These are phyloP conservation scores for Junonia oenone DNA, from an alignment of 2,888 invertebrate species.

Conservation along the genomic window DNA sequence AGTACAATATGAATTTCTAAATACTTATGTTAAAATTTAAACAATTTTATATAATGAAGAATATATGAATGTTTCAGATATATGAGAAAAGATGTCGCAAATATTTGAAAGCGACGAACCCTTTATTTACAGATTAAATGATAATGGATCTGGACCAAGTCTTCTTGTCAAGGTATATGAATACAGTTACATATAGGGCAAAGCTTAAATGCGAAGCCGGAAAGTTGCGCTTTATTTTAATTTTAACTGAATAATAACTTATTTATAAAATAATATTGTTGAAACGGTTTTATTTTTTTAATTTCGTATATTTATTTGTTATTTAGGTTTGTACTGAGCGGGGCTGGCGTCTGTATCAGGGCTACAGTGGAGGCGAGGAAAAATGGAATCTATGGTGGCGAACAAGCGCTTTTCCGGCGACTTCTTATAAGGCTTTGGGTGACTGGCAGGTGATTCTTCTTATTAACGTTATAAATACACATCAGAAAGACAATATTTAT, in stretches of 20 bases:
- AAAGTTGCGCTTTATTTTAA: too few species aligned
- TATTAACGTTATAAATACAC: too few species aligned
- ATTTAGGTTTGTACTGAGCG: constrained; percentile 86
- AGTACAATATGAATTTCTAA: not conserved
- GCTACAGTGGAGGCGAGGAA: constrained; percentile 73
- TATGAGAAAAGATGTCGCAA: constrained; percentile 51
- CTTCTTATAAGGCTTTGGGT: constrained; percentile 82
- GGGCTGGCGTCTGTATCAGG: constrained; percentile 89
- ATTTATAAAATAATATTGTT: not conserved
- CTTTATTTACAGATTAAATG: constrained; percentile 87
- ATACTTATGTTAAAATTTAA: not conserved
- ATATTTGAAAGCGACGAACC: constrained; percentile 80
- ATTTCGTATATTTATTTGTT: too few species aligned
- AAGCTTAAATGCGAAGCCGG: too few species aligned
- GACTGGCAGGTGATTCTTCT: constrained; percentile 88
- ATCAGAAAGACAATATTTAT: too few species aligned
- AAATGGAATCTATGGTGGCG: constrained; percentile 94
- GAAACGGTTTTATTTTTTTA: not conserved
- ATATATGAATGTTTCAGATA: constrained; percentile 5
- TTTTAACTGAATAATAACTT: too few species aligned
- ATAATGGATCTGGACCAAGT: constrained; percentile 86
- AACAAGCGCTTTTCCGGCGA: constrained; percentile 85
- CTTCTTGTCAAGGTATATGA: constrained; percentile 85
- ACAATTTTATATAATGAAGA: not conserved
- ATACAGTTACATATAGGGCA: not conserved